phyloP scores from a whole-genome alignment of 2,888 invertebrate species.

The Phanerotoma sp. region DNA sequence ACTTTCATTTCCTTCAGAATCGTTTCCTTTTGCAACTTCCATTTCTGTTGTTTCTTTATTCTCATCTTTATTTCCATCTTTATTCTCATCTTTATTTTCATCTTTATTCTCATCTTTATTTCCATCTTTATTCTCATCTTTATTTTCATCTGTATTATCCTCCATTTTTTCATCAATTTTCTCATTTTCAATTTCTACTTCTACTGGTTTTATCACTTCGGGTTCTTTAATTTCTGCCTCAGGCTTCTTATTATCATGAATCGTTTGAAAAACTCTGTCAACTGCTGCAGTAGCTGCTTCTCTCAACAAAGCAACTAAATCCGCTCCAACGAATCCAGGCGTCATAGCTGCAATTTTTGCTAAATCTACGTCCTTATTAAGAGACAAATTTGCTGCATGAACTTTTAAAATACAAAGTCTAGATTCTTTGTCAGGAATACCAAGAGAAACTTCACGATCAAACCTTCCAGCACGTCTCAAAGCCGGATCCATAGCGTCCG shows the following conservation, averaged over 20 bases:
- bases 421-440: conserved; percentile 86
- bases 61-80: conserved; percentile 32
- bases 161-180: no score
- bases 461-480: conserved; percentile 89
- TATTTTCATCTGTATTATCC: conserved; percentile 10
- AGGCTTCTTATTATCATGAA: conserved; percentile 22
- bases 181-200: conserved; percentile 2
- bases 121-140: background rate
- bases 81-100: no score
- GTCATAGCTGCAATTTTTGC: conserved; percentile 77
- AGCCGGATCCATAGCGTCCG: conserved; percentile 90
- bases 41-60: conserved; percentile 30
- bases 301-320: conserved; percentile 81
- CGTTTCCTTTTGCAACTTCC: conserved; percentile 11
- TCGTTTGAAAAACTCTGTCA: conserved; percentile 59
- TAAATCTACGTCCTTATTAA: conserved; percentile 72
- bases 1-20: no score
- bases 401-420: conserved; percentile 76
- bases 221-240: conserved; percentile 9
- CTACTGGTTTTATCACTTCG: conserved; percentile 6
- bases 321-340: conserved; percentile 96
- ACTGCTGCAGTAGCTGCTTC: conserved; percentile 89
- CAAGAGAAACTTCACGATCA: conserved; percentile 90
- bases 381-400: conserved; percentile 70
- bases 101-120: no score